These are phyloP conservation scores for Syritta pipiens DNA, from an alignment of 2,888 invertebrate genomes.

Conservation along the genomic window DNA sequence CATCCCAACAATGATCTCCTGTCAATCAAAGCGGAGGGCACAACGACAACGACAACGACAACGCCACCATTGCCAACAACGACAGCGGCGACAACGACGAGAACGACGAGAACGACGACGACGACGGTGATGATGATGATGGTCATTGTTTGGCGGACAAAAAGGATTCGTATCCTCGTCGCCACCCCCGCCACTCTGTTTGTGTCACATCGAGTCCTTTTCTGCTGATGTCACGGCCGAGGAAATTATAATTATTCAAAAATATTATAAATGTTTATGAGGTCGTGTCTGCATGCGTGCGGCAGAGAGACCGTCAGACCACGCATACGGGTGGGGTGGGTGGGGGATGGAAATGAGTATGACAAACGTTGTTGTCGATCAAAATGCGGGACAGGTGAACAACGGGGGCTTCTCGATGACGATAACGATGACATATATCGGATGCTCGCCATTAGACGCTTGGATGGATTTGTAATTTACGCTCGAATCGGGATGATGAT, in stretches of 20 bases:
- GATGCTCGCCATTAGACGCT: constrained; percentile 63
- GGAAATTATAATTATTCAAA: constrained; percentile 68
- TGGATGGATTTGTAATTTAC: constrained; percentile 67
- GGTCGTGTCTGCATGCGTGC: constrained; percentile 9
- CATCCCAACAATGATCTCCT: constrained; percentile 67
- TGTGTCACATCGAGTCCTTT: constrained; percentile 43
- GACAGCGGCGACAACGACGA: background rate
- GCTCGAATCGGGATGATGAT: constrained; percentile 56
- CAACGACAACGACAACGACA: background rate
- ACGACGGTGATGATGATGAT: constrained; percentile 27
- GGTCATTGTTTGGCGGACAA: constrained; percentile 55
- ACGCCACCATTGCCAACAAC: background rate
- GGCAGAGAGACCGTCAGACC: background rate
- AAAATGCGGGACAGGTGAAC: constrained; percentile 64
- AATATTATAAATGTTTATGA: constrained; percentile 64
- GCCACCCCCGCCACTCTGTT: background rate
- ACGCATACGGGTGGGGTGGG: background rate
- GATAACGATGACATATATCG: constrained; percentile 67
- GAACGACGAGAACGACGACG: background rate
- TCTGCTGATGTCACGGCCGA: constrained; percentile 55
- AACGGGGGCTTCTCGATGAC: constrained; percentile 36
- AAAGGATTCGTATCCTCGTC: constrained; percentile 45
- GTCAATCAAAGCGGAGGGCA: constrained; percentile 54
- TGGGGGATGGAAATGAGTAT: constrained; percentile 23
- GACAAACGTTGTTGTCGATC: constrained; percentile 60